Base-by-base conservation (phyloP, 1,140 invertebrate species). In the Wiebesia pumilae region DNA sequence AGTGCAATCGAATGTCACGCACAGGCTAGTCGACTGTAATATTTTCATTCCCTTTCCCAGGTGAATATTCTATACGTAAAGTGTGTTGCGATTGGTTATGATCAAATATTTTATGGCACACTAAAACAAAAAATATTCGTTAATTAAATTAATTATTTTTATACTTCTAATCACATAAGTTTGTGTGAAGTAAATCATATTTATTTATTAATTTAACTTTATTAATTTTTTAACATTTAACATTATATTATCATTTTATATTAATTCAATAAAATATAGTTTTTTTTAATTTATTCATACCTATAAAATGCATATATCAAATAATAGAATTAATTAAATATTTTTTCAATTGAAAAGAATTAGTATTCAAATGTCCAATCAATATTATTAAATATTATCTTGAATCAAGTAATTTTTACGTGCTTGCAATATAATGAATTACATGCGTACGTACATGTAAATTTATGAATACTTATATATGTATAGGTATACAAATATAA, bases 1-100 rank as follows among this genome's bases (percentile, higher is more conserved):
- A 89, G 89, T 71, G 78, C 84, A 82, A 89, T 89, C 14, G 67
- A 38, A 54, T 88, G 88, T 90, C 88, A 89, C 88, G 89, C 88
- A 89, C 65, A 87, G 84, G 67, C 58, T 88, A 35, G 7, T 40
- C 24, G 43, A 24, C 19, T 30, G 6, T 0, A 24, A 47, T 14
- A 6, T 81, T 71, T 79, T 51, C 12, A 51, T 54, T 85, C 6
- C 43, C 16, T 2, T 58, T 84, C 40, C 35, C 12, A n/a, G 30
- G 33, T 30, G 62, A 69, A 81, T 30, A 16, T 69, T 81, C 38
- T 47, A 30, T 81, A 69, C 38, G 27, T 69, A 69, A 47, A n/a
- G 10, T 47, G 10, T 81, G 19, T 58, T 30, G 58, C 3, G 38
- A 3, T 14, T n/a, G n/a, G 75, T 47, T 9, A 43, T 43, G 27